Evolutionary conservation across 2,888 invertebrate species (phyloP).

Genomic region (Campaea margaritaria): DNA sequence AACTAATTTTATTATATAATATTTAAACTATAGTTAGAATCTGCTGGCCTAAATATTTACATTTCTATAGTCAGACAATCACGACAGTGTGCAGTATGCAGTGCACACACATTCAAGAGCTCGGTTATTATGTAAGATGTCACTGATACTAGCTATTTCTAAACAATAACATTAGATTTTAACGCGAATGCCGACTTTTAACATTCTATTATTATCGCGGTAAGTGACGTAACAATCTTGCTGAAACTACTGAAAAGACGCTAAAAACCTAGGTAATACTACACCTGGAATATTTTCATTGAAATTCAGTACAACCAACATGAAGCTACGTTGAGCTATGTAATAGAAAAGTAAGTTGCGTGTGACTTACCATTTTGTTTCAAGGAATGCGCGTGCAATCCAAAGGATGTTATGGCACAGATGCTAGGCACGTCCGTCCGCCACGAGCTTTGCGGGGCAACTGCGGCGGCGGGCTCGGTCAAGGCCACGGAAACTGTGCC

Average conservation of each 20-base stretch:
- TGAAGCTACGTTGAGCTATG: not conserved
- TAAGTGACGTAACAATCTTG: slow-evolving; percentile 39
- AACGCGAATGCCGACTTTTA: slow-evolving; percentile 18
- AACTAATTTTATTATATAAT: too few species aligned
- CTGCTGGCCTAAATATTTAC: not conserved
- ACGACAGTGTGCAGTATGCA: not conserved
- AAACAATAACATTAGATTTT: slow-evolving; percentile 23
- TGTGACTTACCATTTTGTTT: slow-evolving; percentile 73
- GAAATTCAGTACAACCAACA: not conserved
- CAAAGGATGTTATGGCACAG: slow-evolving; percentile 37
- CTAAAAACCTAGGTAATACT: slow-evolving; percentile 15
- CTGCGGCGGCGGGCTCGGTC: slow-evolving; percentile 75
- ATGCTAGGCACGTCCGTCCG: slow-evolving; percentile 48
- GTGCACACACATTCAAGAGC: not conserved
- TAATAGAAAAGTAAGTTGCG: not conserved
- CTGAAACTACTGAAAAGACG: slow-evolving; percentile 31
- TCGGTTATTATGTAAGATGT: slow-evolving; percentile 14
- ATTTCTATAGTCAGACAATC: slow-evolving; percentile 1
- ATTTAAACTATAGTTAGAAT: too few species aligned
- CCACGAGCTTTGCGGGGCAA: slow-evolving; percentile 67
- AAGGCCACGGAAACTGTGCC: slow-evolving; percentile 80
- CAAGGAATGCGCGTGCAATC: slow-evolving; percentile 56
- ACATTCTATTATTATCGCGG: slow-evolving; percentile 34
- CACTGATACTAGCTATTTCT: slow-evolving; percentile 25
- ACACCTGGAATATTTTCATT: not conserved